Evolutionary conservation across 2,888 invertebrate species (phyloP).

Genomic region (Merodon equestris): DNA sequence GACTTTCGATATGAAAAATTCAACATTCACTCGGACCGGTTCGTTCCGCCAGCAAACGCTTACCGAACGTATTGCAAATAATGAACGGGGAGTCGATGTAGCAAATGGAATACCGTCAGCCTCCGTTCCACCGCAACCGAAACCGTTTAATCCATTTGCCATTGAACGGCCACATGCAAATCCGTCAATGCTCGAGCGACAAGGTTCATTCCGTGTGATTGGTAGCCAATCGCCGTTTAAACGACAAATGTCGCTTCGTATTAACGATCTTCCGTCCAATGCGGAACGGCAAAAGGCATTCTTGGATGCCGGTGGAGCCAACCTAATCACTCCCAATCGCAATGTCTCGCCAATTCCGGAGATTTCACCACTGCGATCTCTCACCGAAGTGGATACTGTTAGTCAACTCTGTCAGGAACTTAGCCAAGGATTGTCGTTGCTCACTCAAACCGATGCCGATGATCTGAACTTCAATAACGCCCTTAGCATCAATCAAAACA

Average conservation of each 20-base stretch:
- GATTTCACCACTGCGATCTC: slow-evolving; percentile 81
- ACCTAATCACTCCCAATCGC: slow-evolving; percentile 75
- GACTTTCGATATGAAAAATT: slow-evolving; percentile 93
- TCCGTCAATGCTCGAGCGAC: slow-evolving; percentile 94
- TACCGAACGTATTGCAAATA: slow-evolving; percentile 85
- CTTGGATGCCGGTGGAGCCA: slow-evolving; percentile 74
- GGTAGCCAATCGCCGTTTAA: slow-evolving; percentile 94
- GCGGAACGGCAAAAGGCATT: slow-evolving; percentile 86
- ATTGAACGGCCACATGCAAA: slow-evolving; percentile 98
- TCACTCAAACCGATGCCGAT: slow-evolving; percentile 80
- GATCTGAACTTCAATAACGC: slow-evolving; percentile 82
- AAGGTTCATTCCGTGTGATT: slow-evolving; percentile 94
- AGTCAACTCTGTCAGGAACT: slow-evolving; percentile 88
- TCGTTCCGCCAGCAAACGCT: slow-evolving; percentile 93
- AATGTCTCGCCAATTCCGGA: slow-evolving; percentile 89
- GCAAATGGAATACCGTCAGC: slow-evolving; percentile 74
- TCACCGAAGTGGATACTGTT: slow-evolving; percentile 80
- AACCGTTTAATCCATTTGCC: slow-evolving; percentile 92
- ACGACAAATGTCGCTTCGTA: slow-evolving; percentile 95
- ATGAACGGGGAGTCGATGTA: slow-evolving; percentile 79
- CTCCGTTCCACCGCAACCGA: slow-evolving; percentile 80
- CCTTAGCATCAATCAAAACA: slow-evolving; percentile 81
- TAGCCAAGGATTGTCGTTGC: slow-evolving; percentile 84
- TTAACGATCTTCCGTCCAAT: slow-evolving; percentile 97
- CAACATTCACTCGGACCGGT: slow-evolving; percentile 95